Evolutionary conservation across 2,888 invertebrate species (phyloP).

Genomic region (Leptopilina syphax): DNA sequence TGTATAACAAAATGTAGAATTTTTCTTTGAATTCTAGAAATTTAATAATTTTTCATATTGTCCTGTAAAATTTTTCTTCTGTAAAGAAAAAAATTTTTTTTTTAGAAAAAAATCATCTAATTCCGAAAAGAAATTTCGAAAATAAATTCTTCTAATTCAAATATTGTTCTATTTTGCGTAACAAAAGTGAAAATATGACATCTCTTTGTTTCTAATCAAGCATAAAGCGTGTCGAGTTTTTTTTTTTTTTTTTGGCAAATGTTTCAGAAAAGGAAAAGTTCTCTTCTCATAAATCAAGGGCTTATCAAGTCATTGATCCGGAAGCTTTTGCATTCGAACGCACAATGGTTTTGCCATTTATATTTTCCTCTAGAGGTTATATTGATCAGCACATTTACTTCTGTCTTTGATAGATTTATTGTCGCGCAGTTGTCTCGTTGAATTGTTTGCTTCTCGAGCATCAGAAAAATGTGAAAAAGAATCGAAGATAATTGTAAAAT

Average conservation of each 20-base stretch:
- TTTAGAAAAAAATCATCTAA: too few species aligned
- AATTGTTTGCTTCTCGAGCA: too few species aligned
- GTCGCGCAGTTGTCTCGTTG: background rate
- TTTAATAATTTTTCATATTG: too few species aligned
- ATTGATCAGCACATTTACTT: background rate
- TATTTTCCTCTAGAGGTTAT: background rate
- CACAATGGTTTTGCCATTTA: slow-evolving; percentile 26
- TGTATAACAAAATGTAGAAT: too few species aligned
- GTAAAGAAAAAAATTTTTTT: too few species aligned
- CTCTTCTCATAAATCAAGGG: slow-evolving; percentile 10
- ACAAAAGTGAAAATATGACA: too few species aligned
- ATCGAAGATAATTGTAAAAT: slow-evolving; percentile 5
- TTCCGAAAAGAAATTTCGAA: too few species aligned
- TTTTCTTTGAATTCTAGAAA: too few species aligned
- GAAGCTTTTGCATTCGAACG: slow-evolving; percentile 35
- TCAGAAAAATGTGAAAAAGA: background rate
- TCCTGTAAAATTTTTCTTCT: too few species aligned
- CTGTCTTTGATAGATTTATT: slow-evolving; percentile 31
- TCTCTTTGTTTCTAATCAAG: slow-evolving; percentile 10
- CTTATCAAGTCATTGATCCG: slow-evolving; percentile 32
- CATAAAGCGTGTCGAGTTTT: background rate
- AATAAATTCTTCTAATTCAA: too few species aligned
- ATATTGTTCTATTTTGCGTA: too few species aligned
- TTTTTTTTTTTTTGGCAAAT: background rate
- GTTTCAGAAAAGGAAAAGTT: background rate